A percentile compares a stretch with the other conserved stretches of the same genome.
Conservation (phyloP, 2,113 vertebrate genomes). For the Aramus guarauna region DNA sequence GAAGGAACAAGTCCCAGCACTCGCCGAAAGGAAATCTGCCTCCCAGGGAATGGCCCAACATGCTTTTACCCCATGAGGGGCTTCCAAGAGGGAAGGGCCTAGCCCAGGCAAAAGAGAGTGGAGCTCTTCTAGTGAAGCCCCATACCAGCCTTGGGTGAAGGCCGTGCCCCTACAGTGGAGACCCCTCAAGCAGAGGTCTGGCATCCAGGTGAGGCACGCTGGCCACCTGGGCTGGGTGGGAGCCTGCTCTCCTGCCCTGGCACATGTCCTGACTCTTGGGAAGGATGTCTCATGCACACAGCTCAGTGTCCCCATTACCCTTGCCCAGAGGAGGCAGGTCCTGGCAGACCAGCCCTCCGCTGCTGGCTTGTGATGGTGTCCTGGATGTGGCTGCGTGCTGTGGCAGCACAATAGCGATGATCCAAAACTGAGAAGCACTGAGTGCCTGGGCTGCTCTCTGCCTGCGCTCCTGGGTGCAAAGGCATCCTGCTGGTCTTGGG, state of each 20-base stretch:
- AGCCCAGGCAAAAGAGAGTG: neutral
- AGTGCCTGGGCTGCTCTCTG: neutral
- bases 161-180: no score
- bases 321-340: neutral
- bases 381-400: no score
- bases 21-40: no score
- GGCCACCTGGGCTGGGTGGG: no score
- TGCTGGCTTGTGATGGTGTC: neutral
- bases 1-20: neutral
- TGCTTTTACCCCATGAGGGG: neutral
- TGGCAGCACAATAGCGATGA: neutral
- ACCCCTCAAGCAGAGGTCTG: neutral
- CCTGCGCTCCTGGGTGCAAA: neutral
- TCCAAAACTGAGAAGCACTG: no score
- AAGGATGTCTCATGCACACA: neutral
- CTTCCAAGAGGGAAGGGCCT: neutral
- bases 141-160: neutral
- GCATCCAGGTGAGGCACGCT: neutral
- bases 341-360: neutral
- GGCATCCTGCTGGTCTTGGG: neutral
- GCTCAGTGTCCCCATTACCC: neutral
- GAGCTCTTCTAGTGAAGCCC: neutral
- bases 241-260: neutral
- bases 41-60: neutral
- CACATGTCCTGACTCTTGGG: neutral